Percentiles rank a stretch among this genome's conserved stretches.
These are phyloP conservation scores for Zosterops hypoxanthus DNA, from an alignment of 2,113 vertebrate species.

Conservation along the genomic window DNA sequence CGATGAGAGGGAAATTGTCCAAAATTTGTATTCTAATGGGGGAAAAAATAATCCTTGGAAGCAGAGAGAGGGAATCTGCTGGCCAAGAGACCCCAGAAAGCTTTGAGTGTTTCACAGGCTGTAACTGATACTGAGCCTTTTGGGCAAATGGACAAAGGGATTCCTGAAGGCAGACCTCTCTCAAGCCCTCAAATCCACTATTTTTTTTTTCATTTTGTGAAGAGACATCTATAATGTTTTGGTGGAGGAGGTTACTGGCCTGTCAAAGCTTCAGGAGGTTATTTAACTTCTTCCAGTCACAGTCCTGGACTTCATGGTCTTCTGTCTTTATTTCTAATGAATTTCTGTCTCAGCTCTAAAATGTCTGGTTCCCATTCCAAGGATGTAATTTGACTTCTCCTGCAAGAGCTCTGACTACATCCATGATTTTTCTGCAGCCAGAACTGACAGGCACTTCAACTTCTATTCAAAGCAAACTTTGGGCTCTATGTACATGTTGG, in stretches of 20 bases:
- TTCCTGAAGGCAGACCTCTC: constrained; percentile 50
- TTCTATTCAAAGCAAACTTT: neutral
- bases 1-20: constrained; percentile 36
- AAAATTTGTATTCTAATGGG: constrained; percentile 41
- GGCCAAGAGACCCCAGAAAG: constrained; percentile 25
- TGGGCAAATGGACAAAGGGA: constrained; percentile 59
- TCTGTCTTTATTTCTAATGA: constrained; percentile 9
- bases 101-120: constrained; percentile 32
- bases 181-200: constrained; percentile 5
- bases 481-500: neutral
- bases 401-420: neutral
- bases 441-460: neutral
- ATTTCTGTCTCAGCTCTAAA: constrained; percentile 32
- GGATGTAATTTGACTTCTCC: constrained; percentile 25
- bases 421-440: neutral
- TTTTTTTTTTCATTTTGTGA: neutral
- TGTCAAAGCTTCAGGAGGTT: neutral
- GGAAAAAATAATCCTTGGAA: constrained; percentile 54
- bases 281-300: constrained; percentile 38
- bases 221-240: constrained; percentile 21
- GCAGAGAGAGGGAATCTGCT: constrained; percentile 42
- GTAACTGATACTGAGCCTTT: constrained; percentile 38
- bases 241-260: constrained; percentile 32
- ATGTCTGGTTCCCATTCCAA: constrained; percentile 44
- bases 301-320: neutral